Base-by-base conservation (phyloP, 1,140 invertebrate genomes). In the Zaprionus kolodkinae region DNA sequence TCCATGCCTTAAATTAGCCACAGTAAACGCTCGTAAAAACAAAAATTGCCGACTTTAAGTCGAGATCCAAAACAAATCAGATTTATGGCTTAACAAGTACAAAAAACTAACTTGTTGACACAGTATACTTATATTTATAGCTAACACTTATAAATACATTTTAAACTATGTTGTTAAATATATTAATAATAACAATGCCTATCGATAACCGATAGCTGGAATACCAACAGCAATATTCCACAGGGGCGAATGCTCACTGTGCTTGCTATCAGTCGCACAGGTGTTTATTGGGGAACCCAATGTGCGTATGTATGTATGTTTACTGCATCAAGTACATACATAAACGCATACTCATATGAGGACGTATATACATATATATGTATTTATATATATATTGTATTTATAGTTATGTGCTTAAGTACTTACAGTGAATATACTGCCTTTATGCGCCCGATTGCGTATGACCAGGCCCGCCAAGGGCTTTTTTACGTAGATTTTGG, bases 381-480 rank as follows among this genome's bases (percentile, higher is more conserved):
- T n/a, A n/a, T n/a, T n/a, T 13, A 15, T 59, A 43, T 40, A 9
- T 43, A 40, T 27, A 48, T 55, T 21, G 21, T 30, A 30, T 30
- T 30, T 30, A 30, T 6, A 30, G 27, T 30, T 30, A 13, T 67
- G 45, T 27, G 30, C 45, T 9, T 21, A 30, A 25, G 55, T 40
- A 93, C 94, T 94, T 94, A 96, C 95, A 92, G 95, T 96, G 84
- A 96, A 95, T 71, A 96, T 95, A 79, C 94, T 95, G 93, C 96
- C 95, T 93, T 96, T 96, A 80, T 96, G 95, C 86, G 95, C 94
- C 91, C 95, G 94, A 91, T 95, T 95, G 87, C 95, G 93, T 91
- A 96, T 95, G 80, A 96, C 95, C 93, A 96, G 95, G 75, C 95
- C 95, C 60, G 87, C 77, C 62, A 92, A 76, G 36, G 91, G 91